These are phyloP conservation scores for Troilus luridus DNA, from an alignment of 2,888 invertebrate species.

Conservation along the genomic window DNA sequence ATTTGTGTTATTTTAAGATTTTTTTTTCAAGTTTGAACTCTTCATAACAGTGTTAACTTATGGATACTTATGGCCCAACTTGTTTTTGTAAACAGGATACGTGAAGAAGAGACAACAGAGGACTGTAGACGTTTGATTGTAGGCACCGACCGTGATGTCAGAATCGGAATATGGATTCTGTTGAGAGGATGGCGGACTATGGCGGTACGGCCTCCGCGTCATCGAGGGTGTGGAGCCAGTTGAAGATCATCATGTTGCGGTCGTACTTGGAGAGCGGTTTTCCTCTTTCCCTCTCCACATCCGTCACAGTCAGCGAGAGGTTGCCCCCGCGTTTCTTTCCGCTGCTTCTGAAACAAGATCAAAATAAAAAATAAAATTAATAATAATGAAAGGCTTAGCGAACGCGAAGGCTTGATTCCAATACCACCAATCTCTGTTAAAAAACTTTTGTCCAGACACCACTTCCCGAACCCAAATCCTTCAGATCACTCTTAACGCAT, in stretches of 20 bases:
- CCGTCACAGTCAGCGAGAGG: slow-evolving; percentile 80
- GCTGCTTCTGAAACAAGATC: slow-evolving; percentile 54
- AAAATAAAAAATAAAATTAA: neutral
- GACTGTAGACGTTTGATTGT: neutral
- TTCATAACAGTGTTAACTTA: neutral
- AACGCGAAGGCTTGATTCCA: too few species aligned
- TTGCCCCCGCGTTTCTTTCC: slow-evolving; percentile 68
- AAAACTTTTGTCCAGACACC: too few species aligned
- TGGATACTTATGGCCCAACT: neutral
- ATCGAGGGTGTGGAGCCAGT: slow-evolving; percentile 91
- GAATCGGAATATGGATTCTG: slow-evolving; percentile 41
- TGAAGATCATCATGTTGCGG: slow-evolving; percentile 95
- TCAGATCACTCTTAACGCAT: too few species aligned
- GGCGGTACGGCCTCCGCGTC: slow-evolving; percentile 71
- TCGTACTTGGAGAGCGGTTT: slow-evolving; percentile 90
- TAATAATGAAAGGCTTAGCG: too few species aligned
- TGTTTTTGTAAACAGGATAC: neutral
- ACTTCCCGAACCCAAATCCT: too few species aligned
- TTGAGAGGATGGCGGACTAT: slow-evolving; percentile 41
- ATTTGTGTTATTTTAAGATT: neutral
- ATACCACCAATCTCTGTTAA: too few species aligned
- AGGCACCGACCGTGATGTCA: neutral
- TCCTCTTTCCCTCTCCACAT: slow-evolving; percentile 85
- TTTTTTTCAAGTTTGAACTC: neutral
- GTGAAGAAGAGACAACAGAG: neutral